Percentiles rank a stretch among this genome's conserved stretches.
These are phyloP conservation scores for Bradynema listronoti DNA, from an alignment of 1,140 invertebrate genomes.

Conservation along the genomic window DNA sequence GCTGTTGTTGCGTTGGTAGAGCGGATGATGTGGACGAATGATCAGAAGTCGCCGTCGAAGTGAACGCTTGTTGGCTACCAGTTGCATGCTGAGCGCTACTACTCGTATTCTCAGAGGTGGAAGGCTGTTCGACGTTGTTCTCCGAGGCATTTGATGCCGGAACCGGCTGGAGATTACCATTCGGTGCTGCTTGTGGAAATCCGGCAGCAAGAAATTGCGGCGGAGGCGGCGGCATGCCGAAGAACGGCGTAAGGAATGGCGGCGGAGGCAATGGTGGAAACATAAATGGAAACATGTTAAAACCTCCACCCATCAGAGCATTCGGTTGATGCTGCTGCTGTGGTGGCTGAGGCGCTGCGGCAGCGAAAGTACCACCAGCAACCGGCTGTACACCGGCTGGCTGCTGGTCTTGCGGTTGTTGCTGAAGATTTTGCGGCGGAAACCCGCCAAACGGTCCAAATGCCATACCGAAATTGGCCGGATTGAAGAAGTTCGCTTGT, in stretches of 20 bases:
- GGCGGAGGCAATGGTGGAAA: background rate
- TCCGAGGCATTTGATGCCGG: too few relatives aligned
- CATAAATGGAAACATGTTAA: background rate
- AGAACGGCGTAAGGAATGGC: slow-evolving; percentile 30
- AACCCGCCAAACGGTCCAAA: too few relatives aligned
- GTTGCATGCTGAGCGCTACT: too few relatives aligned
- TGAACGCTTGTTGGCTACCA: too few relatives aligned
- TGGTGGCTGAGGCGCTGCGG: slow-evolving; percentile 8
- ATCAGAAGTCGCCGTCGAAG: slow-evolving; percentile 5
- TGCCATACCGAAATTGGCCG: too few relatives aligned
- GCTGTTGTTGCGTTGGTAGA: too few relatives aligned
- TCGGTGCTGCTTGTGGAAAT: slow-evolving; percentile 1
- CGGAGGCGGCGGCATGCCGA: slow-evolving; percentile 55
- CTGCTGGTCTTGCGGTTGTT: slow-evolving; percentile 5
- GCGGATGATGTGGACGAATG: background rate
- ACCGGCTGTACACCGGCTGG: slow-evolving; percentile 8
- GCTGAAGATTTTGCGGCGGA: too few relatives aligned
- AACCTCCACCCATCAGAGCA: background rate
- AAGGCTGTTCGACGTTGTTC: too few relatives aligned
- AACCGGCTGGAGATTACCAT: too few relatives aligned
- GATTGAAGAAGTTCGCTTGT: too few relatives aligned
- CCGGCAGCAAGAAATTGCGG: slow-evolving; percentile 61
- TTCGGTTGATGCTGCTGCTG: background rate
- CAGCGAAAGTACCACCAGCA: slow-evolving; percentile 9
- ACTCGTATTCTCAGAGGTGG: too few relatives aligned